Percentiles rank a stretch among this genome's conserved stretches.
phyloP scores from a whole-genome alignment of 2,113 vertebrate genomes.

The Apistogramma diplotaenia region DNA sequence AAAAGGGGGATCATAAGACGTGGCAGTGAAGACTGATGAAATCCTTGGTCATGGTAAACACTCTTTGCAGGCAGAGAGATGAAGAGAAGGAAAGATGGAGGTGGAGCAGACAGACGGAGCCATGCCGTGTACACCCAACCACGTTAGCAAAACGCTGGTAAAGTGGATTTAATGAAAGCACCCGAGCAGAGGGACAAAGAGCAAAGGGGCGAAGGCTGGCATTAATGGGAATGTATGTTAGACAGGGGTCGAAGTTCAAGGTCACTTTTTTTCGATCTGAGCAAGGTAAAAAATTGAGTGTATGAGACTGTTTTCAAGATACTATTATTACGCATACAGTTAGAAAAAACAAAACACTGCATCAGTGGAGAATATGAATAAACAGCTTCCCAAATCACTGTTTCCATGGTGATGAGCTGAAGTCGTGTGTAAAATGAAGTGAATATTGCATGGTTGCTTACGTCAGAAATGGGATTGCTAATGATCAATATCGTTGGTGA shows the following conservation, averaged over 20 bases:
- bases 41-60: constrained; percentile 36
- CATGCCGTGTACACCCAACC: background rate
- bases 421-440: constrained; percentile 10
- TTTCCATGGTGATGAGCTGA: constrained; percentile 55
- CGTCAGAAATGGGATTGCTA: background rate
- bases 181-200: background rate
- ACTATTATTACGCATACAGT: background rate
- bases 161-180: background rate
- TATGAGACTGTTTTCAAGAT: constrained; percentile 26
- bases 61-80: background rate
- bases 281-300: constrained; percentile 7
- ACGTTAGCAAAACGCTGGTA: background rate
- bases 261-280: constrained; percentile 14
- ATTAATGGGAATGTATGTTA: background rate
- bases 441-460: background rate
- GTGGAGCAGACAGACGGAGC: background rate
- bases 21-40: constrained; percentile 38
- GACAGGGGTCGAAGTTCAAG: constrained; percentile 31
- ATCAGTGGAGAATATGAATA: constrained; percentile 17
- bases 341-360: background rate
- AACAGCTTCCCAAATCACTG: constrained; percentile 35
- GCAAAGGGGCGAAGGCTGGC: background rate
- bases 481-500: background rate
- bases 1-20: constrained; percentile 29
- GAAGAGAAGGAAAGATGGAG: background rate